A percentile compares a stretch with the other conserved stretches of the same genome.
phyloP scores from a whole-genome alignment of 2,797 vertebrate species.

The Jordanella pulchra region DNA sequence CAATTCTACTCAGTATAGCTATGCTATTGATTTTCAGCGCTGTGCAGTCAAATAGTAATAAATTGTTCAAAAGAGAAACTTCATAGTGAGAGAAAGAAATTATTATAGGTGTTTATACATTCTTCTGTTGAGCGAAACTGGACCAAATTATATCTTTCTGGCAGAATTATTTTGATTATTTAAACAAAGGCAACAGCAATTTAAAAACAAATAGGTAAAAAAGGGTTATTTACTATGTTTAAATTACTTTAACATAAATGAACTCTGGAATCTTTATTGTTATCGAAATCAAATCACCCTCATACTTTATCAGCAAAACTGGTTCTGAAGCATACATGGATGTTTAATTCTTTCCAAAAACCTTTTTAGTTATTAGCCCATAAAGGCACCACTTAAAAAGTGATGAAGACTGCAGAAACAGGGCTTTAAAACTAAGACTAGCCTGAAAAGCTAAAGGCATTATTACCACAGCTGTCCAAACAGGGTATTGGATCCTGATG shows the following conservation, averaged over 20 bases:
- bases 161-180: not conserved
- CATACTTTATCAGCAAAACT: not conserved
- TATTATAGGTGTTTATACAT: constrained; percentile 11
- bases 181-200: not conserved
- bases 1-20: constrained; percentile 70
- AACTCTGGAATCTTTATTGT: not conserved
- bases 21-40: constrained; percentile 72
- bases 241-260: not conserved
- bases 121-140: not conserved
- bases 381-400: not conserved
- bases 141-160: not conserved
- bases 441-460: not conserved
- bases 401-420: not conserved
- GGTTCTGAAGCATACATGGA: not conserved
- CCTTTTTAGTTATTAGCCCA: not conserved
- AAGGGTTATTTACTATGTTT: not conserved
- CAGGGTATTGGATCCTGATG: not conserved
- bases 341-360: not conserved
- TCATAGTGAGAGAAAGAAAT: constrained; percentile 35
- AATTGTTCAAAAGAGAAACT: constrained; percentile 55
- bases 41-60: constrained; percentile 55
- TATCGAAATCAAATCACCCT: not conserved
- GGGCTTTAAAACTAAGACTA: not conserved
- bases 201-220: not conserved
- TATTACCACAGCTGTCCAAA: not conserved